Percentiles rank a stretch among this genome's conserved stretches.
Conservation (phyloP, 92 coral and sea anemone genomes). For the Bergia puertoricense region DNA sequence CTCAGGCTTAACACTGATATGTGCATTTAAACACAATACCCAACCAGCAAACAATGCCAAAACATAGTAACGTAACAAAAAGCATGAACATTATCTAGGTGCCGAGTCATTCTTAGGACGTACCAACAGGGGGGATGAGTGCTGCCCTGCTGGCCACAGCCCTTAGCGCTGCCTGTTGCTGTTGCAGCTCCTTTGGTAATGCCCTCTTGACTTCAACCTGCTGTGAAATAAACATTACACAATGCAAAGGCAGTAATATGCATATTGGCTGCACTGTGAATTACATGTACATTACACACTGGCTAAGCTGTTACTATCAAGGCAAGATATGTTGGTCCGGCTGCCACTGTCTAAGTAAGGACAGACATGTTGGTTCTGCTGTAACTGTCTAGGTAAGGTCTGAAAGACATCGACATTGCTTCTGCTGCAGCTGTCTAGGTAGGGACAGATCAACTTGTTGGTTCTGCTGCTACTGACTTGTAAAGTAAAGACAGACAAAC, state of each 20-base stretch:
- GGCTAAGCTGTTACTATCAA: no score
- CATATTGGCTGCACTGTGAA: no score
- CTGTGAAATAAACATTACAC: background rate
- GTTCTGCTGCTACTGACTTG: no score
- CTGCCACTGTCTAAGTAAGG: background rate
- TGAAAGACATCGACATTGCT: background rate
- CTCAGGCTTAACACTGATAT: no score
- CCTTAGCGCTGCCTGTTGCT: conserved; percentile 90
- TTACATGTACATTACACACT: no score
- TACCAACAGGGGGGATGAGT: conserved; percentile 80
- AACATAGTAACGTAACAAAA: no score
- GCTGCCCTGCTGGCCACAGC: conserved; percentile 87
- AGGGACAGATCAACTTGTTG: no score
- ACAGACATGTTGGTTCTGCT: background rate
- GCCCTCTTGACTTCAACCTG: conserved; percentile 99
- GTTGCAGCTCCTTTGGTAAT: conserved; percentile 90
- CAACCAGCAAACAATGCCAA: no score
- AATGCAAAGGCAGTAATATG: no score
- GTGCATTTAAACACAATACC: no score
- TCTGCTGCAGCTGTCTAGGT: background rate
- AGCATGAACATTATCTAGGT: no score
- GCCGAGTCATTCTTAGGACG: background rate
- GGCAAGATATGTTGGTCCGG: background rate
- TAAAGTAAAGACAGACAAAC: no score
- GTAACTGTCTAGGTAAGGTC: background rate